Base-by-base conservation (phyloP, 2,888 invertebrate species). In the Perithous albicinctus region DNA sequence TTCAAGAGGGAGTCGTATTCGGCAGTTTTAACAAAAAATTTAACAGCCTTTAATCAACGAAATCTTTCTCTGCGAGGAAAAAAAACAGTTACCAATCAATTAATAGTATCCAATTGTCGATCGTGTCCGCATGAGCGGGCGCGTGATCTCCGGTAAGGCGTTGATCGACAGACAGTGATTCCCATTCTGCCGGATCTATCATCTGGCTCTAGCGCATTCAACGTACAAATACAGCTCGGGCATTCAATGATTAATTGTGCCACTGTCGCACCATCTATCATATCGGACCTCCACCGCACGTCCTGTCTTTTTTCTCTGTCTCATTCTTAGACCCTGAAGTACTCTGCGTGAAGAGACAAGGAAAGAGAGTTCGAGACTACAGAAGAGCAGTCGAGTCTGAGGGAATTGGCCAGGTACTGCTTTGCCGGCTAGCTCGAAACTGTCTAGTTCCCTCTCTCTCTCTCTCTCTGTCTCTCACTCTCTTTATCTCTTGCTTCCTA, bases 191-290 rank as follows among this genome's bases (percentile, higher is more conserved):
- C 23, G 70, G 59, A 73, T 74, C 74, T 74, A 70, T 64, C 29
- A 64, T 56, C 72, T 15, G n/a, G 12, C 3, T 35, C 35, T 35
- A 29, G 59, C 41, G 66, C 63, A 76, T 61, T 63, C 64, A 38
- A 73, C 64, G 54, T 43, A 59, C 41, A 77, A 81, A 72, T 67
- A 63, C 35, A 67, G 61, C 80, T 56, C 81, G 61, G 72, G 76
- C 85, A 87, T 87, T 86, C 78, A 67, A 79, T 89, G 89, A 89
- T 89, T 89, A 88, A 89, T 89, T 85, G 86, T 85, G 82, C 85
- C 84, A 88, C 84, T 77, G 84, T 69, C 81, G 43, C 82, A 85
- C 79, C 85, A 89, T 89, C 87, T 89, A 89, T 89, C 89, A 89
- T 87, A 77, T 46, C 26, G 59, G 2, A 23, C 5, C 72, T 56